phyloP scores from a whole-genome alignment of 2,797 vertebrate species.

The Miichthys miiuy region DNA sequence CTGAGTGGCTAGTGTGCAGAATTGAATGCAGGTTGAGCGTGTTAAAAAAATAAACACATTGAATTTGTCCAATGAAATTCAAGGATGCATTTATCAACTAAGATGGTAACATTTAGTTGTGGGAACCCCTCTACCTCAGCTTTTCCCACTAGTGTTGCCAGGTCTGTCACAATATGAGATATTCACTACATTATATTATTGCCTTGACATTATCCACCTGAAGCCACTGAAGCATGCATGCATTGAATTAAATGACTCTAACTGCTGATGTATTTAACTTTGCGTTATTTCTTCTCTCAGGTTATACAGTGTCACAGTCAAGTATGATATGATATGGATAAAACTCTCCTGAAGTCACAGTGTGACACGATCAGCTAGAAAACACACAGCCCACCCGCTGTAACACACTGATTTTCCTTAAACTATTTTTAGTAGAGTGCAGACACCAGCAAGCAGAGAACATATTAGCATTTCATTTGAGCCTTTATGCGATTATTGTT shows the following conservation, averaged over 20 bases:
- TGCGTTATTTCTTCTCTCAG: not conserved
- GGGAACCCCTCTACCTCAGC: not conserved
- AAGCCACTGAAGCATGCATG: not conserved
- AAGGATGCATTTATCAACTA: not conserved
- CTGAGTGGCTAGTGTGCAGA: too few relatives aligned
- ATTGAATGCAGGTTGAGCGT: not conserved
- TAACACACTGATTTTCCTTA: not conserved
- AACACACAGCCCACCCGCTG: too few relatives aligned
- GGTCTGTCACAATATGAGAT: too few relatives aligned
- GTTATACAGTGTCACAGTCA: not conserved
- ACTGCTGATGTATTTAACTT: not conserved
- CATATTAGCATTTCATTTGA: not conserved
- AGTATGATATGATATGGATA: not conserved
- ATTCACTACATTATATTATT: too few relatives aligned
- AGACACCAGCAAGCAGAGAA: not conserved
- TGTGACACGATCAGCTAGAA: not conserved
- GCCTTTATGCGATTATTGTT: not conserved
- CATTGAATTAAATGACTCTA: not conserved
- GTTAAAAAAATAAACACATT: not conserved
- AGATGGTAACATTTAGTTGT: not conserved
- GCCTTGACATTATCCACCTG: too few relatives aligned
- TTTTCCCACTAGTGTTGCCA: not conserved
- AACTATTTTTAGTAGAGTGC: not conserved
- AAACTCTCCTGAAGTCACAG: not conserved
- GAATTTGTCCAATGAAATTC: not conserved